Evolutionary conservation across 2,888 invertebrate genomes (phyloP), one percentile per base, ranked within the genome.

Genomic region (Tolmerus cingulatus): DNA sequence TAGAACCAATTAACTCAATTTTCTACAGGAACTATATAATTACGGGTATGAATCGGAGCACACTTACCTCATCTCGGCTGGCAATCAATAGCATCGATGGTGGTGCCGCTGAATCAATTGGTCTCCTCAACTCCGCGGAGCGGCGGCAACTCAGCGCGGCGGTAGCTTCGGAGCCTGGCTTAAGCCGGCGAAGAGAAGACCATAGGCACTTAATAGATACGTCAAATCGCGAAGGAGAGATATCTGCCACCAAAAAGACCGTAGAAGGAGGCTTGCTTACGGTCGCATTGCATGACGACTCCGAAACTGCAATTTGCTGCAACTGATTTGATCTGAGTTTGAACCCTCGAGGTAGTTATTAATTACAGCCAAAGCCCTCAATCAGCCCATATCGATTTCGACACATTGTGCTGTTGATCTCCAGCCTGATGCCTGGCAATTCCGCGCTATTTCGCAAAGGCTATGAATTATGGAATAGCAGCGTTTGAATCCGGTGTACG

Each of bases 341-440:
- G 85, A 74, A 74, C 85, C 74, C 74, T 51, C 23, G 30, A 43
- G 43, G 43, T 78, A 77, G 66, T 57, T 86, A 86, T 66, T 86
- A 86, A 86, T 79, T 78, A 86, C 76, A 40, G 40, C n/a, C 40
- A 30, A 37, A 79, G 78, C 43, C 79, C 87, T 84, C 82, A 87
- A 76, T 87, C 87, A 77, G 82, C 55, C 82, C 19, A 76, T 55
- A 84, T 84, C 77, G 84, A 87, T 87, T 87, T 82, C 87, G 84
- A 87, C 87, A 87, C 82, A 87, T 87, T 82, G 40, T 74, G 87
- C 82, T 84, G 82, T 40, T 87, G 87, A 87, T 87, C 84, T 76
- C 84, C 55, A 76, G 55, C 81, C 79, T 87, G 74, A 81, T 79
- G 74, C 66, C 87, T 74, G 46, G 57, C 34, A 66, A 66, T 55